Percentiles rank a stretch among this genome's conserved stretches.
Evolutionary conservation across 2,888 invertebrate species (phyloP).

Genomic region (Quadriops clusia): DNA sequence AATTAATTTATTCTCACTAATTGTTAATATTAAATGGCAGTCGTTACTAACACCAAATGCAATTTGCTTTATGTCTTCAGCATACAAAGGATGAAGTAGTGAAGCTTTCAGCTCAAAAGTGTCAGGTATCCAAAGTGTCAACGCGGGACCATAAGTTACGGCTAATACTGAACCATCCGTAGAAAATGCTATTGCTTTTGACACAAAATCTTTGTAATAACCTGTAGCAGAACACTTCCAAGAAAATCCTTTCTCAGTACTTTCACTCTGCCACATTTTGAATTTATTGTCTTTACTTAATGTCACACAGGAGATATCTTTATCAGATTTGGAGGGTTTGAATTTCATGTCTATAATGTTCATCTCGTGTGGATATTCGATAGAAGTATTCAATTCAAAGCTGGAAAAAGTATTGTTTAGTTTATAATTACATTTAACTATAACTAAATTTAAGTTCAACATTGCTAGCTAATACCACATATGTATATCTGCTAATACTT

Average conservation of each 20-base stretch:
- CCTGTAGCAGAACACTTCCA: conserved; percentile 57
- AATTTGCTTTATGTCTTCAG: conserved; percentile 34
- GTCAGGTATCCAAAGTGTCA: conserved; percentile 60
- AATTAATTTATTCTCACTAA: conserved; percentile 45
- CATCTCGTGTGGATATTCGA: conserved; percentile 59
- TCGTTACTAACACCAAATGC: conserved; percentile 47
- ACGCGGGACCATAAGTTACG: conserved; percentile 50
- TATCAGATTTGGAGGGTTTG: conserved; percentile 37
- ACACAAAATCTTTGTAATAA: conserved; percentile 46
- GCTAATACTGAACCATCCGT: conserved; percentile 66
- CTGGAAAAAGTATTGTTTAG: conserved; percentile 34
- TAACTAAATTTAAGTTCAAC: neutral
- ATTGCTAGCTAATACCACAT: conserved; percentile 1
- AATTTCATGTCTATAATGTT: conserved; percentile 49
- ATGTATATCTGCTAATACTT: conserved; percentile 22
- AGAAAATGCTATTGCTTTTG: conserved; percentile 52
- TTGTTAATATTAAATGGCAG: conserved; percentile 46
- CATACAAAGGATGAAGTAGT: conserved; percentile 35
- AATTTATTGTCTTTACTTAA: conserved; percentile 56
- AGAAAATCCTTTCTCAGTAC: conserved; percentile 42
- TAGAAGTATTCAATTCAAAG: conserved; percentile 55
- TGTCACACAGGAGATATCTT: conserved; percentile 47
- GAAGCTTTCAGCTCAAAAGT: conserved; percentile 46
- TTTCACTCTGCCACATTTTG: conserved; percentile 60
- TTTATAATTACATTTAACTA: conserved; percentile 1